Base-by-base conservation (phyloP, 2,888 invertebrate species). In the Subacronicta megacephala region DNA sequence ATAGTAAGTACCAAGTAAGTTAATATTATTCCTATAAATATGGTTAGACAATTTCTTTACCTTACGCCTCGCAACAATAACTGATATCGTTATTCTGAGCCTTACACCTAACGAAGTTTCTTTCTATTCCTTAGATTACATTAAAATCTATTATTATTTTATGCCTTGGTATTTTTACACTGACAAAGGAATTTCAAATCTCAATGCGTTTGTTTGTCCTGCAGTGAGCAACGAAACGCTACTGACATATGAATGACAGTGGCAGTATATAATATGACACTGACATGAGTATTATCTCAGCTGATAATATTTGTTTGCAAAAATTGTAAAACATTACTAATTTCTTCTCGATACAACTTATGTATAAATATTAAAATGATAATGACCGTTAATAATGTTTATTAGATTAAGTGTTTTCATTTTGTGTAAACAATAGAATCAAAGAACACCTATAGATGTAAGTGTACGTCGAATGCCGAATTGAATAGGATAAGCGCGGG, bases 401-500 rank as follows among this genome's bases (percentile, higher is more conserved):
- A n/a, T 4, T 31, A 31, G 4, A 31, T 47, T 26, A 0, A 33
- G 15, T 40, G 23, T 29, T 13, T 17, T 13, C 18, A 1, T 18
- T 36, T 17, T 46, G 40, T 33, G 10, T 37, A 7, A 31, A 5
- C 10, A 26, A 9, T 7, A 33, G n/a, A 7, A 29, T 29, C 9
- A 23, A 23, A 26, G 35, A 52, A 26, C 23, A 20, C 6, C 13
- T 36, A 12, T 55, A 12, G 13, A 33, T 26, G 2, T 23, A 16
- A 7, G 35, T 33, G 15, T 31, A 13, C 10, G 7, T 1, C 10
- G 6, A 41, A 29, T 23, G 1, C 17, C n/a, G 12, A 1, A 29
- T 7, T 15, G 7, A 6, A 46, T 35, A 40, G 20, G 18, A 3
- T 5, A 66, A 66, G 52, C 66, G 66, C 66, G 66, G 66, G 65